Base-by-base conservation (phyloP, 2,888 invertebrate species). In the Proisotoma minuta region DNA sequence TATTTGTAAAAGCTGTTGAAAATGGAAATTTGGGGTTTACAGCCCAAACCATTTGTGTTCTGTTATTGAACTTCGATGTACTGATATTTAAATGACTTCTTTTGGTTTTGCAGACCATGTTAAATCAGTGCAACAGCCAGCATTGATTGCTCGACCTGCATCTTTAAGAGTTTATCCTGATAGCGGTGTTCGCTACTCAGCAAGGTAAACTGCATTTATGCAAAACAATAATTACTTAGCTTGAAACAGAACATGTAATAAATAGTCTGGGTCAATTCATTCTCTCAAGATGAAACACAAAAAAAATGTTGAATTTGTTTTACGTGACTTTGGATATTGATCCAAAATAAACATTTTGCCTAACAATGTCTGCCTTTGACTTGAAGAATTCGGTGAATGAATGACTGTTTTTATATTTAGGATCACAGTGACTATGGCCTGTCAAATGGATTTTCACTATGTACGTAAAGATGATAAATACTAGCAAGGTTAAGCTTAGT, bases 391-490 rank as follows among this genome's bases (percentile, higher is more conserved):
- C 34, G 8, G 15, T 34, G 34, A 34, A 10, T 34, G 15, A 8
- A 15, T 34, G 15, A 34, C 15, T 34, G 5, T 43, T 4, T 18
- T 43, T 43, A 18, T 15, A 62, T 68, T 54, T 60, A 73, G 72
- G 53, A 68, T 74, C n/a, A 74, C 74, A 29, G 68, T 74, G 40
- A 68, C 70, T 18, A 73, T 74, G 69, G 71, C 74, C 22, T 74
- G 74, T 58, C 72, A 68, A 50, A 74, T 74, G 74, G 73, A 74
- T 57, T 74, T 74, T 59, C 70, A 72, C 54, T 72, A 69, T 34
- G 8, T n/a, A n/a, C n/a, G n/a, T n/a, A n/a, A n/a, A n/a, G n/a
- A n/a, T n/a, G n/a, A n/a, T n/a, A n/a, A n/a, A n/a, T n/a, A n/a
- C n/a, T n/a, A n/a, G n/a, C n/a, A n/a, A n/a, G n/a, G n/a, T n/a